phyloP scores from a whole-genome alignment of 2,888 invertebrate species.

The Crioceris asparagi region DNA sequence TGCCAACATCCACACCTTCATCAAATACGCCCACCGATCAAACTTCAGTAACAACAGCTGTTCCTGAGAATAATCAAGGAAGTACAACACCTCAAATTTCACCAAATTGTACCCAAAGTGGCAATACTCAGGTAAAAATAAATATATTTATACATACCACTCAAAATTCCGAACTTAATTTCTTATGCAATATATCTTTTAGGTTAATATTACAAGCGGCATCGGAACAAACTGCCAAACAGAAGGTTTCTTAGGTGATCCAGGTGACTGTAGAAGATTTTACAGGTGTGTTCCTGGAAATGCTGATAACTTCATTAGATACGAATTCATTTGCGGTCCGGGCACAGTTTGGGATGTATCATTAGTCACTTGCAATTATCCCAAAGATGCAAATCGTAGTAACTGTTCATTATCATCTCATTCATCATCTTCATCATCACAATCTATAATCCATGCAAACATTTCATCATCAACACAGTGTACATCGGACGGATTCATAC shows the following conservation, averaged over 20 bases:
- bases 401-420: conserved; percentile 3
- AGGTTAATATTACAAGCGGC: conserved; percentile 13
- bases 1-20: too few species aligned
- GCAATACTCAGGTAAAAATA: conserved; percentile 4
- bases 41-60: too few species aligned
- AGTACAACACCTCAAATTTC: too few species aligned
- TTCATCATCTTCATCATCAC: conserved; percentile 5
- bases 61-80: too few species aligned
- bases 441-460: conserved; percentile 4
- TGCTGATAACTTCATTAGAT: not conserved
- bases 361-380: conserved; percentile 60
- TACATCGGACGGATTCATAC: conserved; percentile 53
- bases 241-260: conserved; percentile 30
- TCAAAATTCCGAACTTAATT: too few species aligned
- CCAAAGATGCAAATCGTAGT: conserved; percentile 46
- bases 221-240: conserved; percentile 21
- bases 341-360: conserved; percentile 37
- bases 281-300: conserved; percentile 27
- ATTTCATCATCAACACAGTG: conserved; percentile 3
- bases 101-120: too few species aligned
- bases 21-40: too few species aligned
- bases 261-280: conserved; percentile 30
- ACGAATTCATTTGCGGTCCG: conserved; percentile 8
- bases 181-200: too few species aligned
- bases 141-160: conserved; percentile 17